Evolutionary conservation across 2,888 invertebrate species (phyloP), one percentile per base, ranked within the genome.

Genomic region (Marronus borbonicus): DNA sequence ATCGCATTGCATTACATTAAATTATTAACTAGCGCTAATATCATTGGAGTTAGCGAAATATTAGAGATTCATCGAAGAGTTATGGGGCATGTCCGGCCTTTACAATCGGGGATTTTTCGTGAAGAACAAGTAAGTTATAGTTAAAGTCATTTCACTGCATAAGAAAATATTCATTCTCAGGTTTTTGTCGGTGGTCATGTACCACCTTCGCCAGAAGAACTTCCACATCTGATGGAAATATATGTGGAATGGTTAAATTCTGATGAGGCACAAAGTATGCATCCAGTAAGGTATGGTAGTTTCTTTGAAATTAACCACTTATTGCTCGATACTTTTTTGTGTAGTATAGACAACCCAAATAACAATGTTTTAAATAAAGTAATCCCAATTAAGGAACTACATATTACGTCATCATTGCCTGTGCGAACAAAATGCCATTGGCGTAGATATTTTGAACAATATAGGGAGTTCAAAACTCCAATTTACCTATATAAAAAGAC

Each of bases 161-260:
- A 49, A 44, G 28, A 76, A 76, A 39, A 62, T 62, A 7, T 44
- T 44, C 44, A 28, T 76, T 17, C 49, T 80, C 77, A 87, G 86
- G 98, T 98, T 7, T 98, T 95, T 89, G 97, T 99, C 0, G 97
- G 98, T 0, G 95, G 96, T n/a, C 98, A 98, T 87, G 92, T 96
- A 72, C 99, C 99, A 0, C 98, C 98, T 0, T 93, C 94, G 0
- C 96, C 98, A 0, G 93, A 93, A 0, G 94, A 96, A 81, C 93
- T 99, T 76, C 93, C 93, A 10, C 90, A 91, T 62, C 90, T 98
- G 20, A 97, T 99, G 96, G 91, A 92, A 20, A 95, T 95, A 82
- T 97, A 98, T 86, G 92, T 96, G n/a, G 92, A 93, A 20, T 99
- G 98, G 99, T 89, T 99, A 8, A 96, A 96, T 88, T 96, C 97